Evolutionary conservation across 2,797 vertebrate species (phyloP).

Genomic region (Etheostoma nigrum): DNA sequence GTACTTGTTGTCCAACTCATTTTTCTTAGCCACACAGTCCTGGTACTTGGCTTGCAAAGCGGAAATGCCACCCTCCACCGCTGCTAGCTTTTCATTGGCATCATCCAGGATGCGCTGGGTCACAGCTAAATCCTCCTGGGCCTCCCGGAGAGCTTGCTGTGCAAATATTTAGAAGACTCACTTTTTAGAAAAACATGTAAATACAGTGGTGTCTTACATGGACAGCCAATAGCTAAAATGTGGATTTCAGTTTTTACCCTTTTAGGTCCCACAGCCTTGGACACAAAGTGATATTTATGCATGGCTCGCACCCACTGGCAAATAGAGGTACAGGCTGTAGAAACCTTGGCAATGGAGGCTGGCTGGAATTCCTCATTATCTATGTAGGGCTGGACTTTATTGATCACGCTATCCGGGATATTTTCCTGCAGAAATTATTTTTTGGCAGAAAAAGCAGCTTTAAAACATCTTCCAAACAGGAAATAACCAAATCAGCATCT

Average conservation of each 20-base stretch:
- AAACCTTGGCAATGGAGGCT: slow-evolving; percentile 90
- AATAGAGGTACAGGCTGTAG: slow-evolving; percentile 94
- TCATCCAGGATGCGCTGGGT: slow-evolving; percentile 88
- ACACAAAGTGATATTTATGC: slow-evolving; percentile 93
- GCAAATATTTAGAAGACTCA: slow-evolving; percentile 19
- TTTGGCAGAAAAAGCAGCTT: slow-evolving; percentile 9
- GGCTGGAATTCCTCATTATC: slow-evolving; percentile 94
- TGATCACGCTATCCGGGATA: slow-evolving; percentile 90
- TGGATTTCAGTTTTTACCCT: slow-evolving; percentile 82
- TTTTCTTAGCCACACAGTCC: slow-evolving; percentile 88
- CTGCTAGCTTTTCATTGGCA: slow-evolving; percentile 84
- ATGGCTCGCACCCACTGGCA: slow-evolving; percentile 96
- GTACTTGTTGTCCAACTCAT: slow-evolving; percentile 90
- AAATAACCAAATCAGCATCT: neutral
- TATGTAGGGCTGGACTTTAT: slow-evolving; percentile 91
- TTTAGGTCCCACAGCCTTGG: slow-evolving; percentile 90
- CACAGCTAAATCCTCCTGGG: slow-evolving; percentile 88
- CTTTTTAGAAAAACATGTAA: neutral
- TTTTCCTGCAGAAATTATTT: slow-evolving; percentile 86
- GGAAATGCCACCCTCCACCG: slow-evolving; percentile 87
- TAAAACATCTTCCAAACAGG: slow-evolving; percentile 7
- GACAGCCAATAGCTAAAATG: neutral
- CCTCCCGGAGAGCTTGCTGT: slow-evolving; percentile 88
- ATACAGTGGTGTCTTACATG: neutral
- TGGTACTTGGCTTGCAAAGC: slow-evolving; percentile 87